Evolutionary conservation across 2,797 vertebrate genomes (phyloP), one percentile per base, ranked within the genome.

Genomic region (Hemitrygon akajei): DNA sequence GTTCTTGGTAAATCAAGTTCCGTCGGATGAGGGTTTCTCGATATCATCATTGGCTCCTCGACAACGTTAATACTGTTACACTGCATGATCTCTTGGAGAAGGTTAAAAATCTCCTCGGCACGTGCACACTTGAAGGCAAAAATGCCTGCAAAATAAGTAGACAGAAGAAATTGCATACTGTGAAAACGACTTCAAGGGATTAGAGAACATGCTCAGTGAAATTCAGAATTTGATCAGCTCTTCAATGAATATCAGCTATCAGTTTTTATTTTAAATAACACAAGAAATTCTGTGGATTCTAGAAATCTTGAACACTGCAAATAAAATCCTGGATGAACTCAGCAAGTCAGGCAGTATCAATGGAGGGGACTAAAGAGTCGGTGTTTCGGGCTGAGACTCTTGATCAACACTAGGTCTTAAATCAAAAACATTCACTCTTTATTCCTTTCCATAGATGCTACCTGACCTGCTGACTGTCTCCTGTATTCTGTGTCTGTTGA

Each of bases 1-100:
- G 96, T 97, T 95, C 96, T 97, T 94, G 98, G 95, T 95, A 98
- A 96, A 81, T 98, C 98, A 94, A 96, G 96, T 84, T 98, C 98
- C 0, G 97, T 96, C 0, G 98, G 96, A 95, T 98, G 98, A 94
- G 98, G 98, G 56, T 96, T 97, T 94, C 98, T 97, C 94, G 97
- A 98, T 96, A 98, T 96, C 95, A 99, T 97, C 95, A 99, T 97
- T 0, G 99, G 98, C 95, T 99, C 99, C 80, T 99, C 99, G 95
- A 98, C 98, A 94, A 99, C 98, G 0, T 97, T 99, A 96, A 99
- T 99, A 95, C 99, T 99, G 96, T 99, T 99, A 94, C 98, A 98
- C 95, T 99, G 99, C 99, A 99, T 99, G 96, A 99, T 97, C 94
- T 99, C 98, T 97, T 99, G 99, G 73, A 99, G 98, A 94, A 99